Conservation (phyloP, 2,113 vertebrate species). For the Lucifuga dentata region DNA sequence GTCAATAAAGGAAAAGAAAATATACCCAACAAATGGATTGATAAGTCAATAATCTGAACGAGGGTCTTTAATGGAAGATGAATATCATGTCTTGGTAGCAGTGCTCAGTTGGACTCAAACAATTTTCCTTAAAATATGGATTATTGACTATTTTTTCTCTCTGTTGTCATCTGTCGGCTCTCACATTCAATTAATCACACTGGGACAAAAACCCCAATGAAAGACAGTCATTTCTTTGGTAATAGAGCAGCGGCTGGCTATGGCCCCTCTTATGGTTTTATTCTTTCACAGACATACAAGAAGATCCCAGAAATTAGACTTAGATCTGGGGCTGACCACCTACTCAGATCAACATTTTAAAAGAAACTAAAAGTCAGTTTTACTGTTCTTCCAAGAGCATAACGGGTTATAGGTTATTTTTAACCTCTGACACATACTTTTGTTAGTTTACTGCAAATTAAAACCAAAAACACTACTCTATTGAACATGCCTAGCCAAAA, state of each 20-base stretch:
- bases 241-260: no score
- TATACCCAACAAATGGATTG: slow-evolving; percentile 15
- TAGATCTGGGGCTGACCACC: no score
- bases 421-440: slow-evolving; percentile 7
- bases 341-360: no score
- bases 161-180: not conserved
- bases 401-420: no score
- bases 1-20: slow-evolving; percentile 56
- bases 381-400: not conserved
- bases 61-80: slow-evolving; percentile 1
- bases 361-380: no score
- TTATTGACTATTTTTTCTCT: not conserved
- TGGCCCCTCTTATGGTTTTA: not conserved
- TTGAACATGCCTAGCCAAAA: not conserved
- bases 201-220: not conserved
- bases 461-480: not conserved
- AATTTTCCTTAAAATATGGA: slow-evolving; percentile 10
- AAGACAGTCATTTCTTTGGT: not conserved
- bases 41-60: slow-evolving; percentile 28
- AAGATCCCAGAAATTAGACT: no score
- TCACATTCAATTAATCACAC: not conserved
- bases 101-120: slow-evolving; percentile 1
- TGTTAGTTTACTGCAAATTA: not conserved
- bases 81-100: not conserved
- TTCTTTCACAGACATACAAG: not conserved